A percentile compares a stretch with the other conserved stretches of the same genome.
phyloP scores from a whole-genome alignment of 1,140 invertebrate species.

The Bombus cullumanus region DNA sequence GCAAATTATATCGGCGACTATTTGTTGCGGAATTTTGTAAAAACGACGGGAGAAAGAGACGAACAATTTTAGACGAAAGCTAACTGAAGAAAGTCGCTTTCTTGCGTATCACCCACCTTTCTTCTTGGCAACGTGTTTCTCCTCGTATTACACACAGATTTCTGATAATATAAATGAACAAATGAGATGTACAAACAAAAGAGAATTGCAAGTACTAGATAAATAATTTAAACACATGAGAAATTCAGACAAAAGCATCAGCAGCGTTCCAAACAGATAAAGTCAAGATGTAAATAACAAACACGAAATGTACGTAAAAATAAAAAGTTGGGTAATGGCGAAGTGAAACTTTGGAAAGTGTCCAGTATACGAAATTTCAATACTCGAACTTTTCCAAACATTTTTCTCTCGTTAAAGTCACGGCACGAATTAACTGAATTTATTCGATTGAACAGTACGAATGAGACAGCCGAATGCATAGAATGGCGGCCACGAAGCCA shows the following conservation, averaged over 20 bases:
- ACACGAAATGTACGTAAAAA: not conserved
- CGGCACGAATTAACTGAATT: no score
- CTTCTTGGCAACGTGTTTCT: fast-evolving
- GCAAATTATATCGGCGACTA: not conserved
- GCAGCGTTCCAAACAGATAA: fast-evolving
- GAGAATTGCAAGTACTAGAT: fast-evolving
- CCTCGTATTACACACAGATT: no score
- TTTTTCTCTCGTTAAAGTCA: not conserved
- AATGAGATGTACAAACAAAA: fast-evolving
- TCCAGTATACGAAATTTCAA: not conserved
- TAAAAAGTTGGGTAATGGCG: no score
- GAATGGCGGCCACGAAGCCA: not conserved
- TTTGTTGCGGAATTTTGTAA: not conserved
- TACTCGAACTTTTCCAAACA: fast-evolving
- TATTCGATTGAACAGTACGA: not conserved
- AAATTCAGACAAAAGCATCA: no score
- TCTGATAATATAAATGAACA: no score
- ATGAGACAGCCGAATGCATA: no score
- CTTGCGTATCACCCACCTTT: fast-evolving
- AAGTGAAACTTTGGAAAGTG: not conserved
- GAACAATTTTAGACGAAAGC: not conserved
- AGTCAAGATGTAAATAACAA: not conserved
- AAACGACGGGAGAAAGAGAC: not conserved
- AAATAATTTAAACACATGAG: fast-evolving
- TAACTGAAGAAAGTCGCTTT: no score